phyloP scores from a whole-genome alignment of 2,888 invertebrate genomes.

The Agrotis ipsilon region DNA sequence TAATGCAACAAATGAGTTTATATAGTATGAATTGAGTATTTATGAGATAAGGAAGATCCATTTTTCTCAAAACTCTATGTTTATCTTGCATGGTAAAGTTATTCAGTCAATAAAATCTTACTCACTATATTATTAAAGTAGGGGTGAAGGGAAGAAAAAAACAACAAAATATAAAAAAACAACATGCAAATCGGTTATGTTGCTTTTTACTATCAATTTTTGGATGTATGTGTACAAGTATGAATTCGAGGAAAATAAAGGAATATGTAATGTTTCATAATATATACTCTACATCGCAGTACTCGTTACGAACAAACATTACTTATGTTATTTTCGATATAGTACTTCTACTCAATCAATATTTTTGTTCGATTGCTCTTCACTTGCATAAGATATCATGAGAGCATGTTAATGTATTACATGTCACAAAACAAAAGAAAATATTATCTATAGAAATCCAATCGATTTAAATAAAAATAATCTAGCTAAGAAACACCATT shows the following conservation, averaged over 20 bases:
- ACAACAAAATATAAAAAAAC: constrained; percentile 81
- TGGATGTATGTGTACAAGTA: constrained; percentile 91
- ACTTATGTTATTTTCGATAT: constrained; percentile 88
- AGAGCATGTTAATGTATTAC: constrained; percentile 81
- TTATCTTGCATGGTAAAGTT: constrained; percentile 60
- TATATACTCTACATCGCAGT: constrained; percentile 90
- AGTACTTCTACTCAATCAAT: constrained; percentile 88
- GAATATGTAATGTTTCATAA: constrained; percentile 88
- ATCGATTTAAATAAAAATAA: constrained; percentile 89
- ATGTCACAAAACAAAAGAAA: constrained; percentile 83
- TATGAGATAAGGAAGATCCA: constrained; percentile 52
- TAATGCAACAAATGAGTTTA: constrained; percentile 66
- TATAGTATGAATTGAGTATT: constrained; percentile 65
- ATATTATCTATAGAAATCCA: constrained; percentile 87
- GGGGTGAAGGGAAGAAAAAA: constrained; percentile 71
- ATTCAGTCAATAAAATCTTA: constrained; percentile 67
- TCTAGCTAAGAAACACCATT: constrained; percentile 88
- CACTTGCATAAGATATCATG: constrained; percentile 80
- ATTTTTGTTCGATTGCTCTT: constrained; percentile 88
- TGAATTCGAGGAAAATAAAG: constrained; percentile 91
- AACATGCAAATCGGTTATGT: constrained; percentile 89
- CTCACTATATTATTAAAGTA: constrained; percentile 59
- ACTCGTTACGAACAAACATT: constrained; percentile 90
- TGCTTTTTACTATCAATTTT: constrained; percentile 91
- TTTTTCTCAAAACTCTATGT: constrained; percentile 55